A percentile compares a stretch with the other conserved stretches of the same genome.
phyloP scores from a whole-genome alignment of 2,113 vertebrate genomes.

The Paraplagusia blochii region DNA sequence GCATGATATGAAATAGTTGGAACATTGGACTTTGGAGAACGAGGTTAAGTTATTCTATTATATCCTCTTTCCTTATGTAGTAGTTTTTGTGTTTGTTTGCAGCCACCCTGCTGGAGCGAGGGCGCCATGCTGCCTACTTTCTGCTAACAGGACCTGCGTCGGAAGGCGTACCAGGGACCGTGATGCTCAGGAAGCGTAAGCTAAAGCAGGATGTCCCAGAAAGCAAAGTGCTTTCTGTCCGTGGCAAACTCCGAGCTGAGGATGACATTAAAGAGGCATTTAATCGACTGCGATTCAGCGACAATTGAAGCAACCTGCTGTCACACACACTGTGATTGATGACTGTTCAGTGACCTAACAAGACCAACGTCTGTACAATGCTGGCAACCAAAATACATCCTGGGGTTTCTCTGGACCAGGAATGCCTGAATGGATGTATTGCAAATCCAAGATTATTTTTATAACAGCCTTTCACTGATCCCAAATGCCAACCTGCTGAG shows the following conservation, averaged over 20 bases:
- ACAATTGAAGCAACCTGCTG: conserved; percentile 21
- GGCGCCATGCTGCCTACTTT: conserved; percentile 88
- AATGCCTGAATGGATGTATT: too few relatives aligned
- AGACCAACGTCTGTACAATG: too few relatives aligned
- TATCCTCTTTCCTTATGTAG: background rate
- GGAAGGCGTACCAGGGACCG: conserved; percentile 27
- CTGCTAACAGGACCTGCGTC: conserved; percentile 75
- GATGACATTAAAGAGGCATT: conserved; percentile 80
- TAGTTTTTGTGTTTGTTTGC: conserved; percentile 18
- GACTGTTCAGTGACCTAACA: too few relatives aligned
- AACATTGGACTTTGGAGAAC: too few relatives aligned
- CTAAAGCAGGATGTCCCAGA: conserved; percentile 77
- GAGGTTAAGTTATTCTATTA: background rate
- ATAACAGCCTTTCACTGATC: too few relatives aligned
- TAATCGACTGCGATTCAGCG: conserved; percentile 82
- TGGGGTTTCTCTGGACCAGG: too few relatives aligned
- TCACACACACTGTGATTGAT: too few relatives aligned
- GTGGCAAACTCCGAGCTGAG: conserved; percentile 20
- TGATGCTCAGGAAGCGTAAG: conserved; percentile 84
- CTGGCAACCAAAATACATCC: too few relatives aligned
- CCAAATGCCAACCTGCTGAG: too few relatives aligned
- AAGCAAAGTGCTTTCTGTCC: conserved; percentile 74
- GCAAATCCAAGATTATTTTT: too few relatives aligned
- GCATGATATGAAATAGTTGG: too few relatives aligned
- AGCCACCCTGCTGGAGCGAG: conserved; percentile 84